phyloP scores from a whole-genome alignment of 2,113 vertebrate genomes.

The Puntigrus tetrazona region DNA sequence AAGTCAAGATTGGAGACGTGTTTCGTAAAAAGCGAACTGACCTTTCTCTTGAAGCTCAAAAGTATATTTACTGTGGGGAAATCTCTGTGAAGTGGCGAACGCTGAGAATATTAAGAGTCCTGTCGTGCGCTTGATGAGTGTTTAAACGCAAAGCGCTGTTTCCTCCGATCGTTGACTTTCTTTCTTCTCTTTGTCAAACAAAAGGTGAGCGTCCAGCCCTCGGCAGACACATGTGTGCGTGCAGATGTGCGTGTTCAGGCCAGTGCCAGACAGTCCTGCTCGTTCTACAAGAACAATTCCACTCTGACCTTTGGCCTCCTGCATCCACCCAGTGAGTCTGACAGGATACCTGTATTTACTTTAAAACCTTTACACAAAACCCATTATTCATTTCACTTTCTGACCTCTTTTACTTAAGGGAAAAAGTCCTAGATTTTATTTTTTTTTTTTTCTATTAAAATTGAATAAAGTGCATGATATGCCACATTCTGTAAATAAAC shows the following conservation, averaged over 20 bases:
- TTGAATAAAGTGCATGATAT: not conserved
- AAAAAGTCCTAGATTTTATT: not conserved
- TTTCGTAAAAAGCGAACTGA: not conserved
- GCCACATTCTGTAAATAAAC: too few species aligned
- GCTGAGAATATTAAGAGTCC: not conserved
- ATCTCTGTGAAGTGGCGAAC: not conserved
- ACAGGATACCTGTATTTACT: not conserved
- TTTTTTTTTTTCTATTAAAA: not conserved
- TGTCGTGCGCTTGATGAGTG: not conserved
- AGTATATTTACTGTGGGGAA: not conserved
- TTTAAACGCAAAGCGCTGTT: constrained; percentile 9
- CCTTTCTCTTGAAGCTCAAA: not conserved
- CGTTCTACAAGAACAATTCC: constrained; percentile 53
- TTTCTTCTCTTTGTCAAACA: constrained; percentile 31
- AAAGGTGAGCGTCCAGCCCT: constrained; percentile 54
- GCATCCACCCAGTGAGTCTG: constrained; percentile 70
- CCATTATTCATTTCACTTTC: not conserved
- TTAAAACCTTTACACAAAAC: not conserved
- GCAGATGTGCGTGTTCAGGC: constrained; percentile 72
- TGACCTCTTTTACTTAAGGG: not conserved
- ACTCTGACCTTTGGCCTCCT: constrained; percentile 70
- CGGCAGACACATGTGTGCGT: constrained; percentile 67
- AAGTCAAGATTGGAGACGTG: not conserved
- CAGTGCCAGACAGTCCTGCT: constrained; percentile 68
- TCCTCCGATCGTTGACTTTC: not conserved